A percentile compares a stretch with the other conserved stretches of the same genome.
Evolutionary conservation across 2,113 vertebrate species (phyloP).

Genomic region (Proteles cristata): DNA sequence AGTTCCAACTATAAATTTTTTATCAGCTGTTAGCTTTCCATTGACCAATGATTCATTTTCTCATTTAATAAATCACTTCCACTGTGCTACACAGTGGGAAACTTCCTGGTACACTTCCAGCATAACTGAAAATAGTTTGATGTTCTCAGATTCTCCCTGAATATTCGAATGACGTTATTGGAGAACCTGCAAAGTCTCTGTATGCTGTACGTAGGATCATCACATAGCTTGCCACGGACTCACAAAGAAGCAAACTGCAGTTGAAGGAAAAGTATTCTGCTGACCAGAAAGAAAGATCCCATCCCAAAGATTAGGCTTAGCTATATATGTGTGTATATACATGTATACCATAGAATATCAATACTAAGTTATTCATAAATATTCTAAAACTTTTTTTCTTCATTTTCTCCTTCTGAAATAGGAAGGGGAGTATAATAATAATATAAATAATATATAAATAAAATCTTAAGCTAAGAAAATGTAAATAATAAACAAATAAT

Average conservation of each 20-base stretch:
- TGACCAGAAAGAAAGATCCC: not conserved
- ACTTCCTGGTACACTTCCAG: conserved; percentile 38
- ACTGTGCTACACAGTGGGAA: not conserved
- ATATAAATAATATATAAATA: too few relatives aligned
- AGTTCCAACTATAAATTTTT: not conserved
- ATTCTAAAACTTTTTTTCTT: not conserved
- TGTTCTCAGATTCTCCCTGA: not conserved
- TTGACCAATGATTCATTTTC: conserved; percentile 24
- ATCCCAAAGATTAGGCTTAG: not conserved
- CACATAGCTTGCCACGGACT: not conserved
- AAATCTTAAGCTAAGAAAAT: too few relatives aligned
- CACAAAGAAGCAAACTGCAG: not conserved
- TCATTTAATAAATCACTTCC: conserved; percentile 47
- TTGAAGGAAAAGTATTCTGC: not conserved
- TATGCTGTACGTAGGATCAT: not conserved
- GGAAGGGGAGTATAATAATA: too few relatives aligned
- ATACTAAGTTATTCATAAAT: not conserved
- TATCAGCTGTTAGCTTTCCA: conserved; percentile 34
- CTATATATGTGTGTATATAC: not conserved
- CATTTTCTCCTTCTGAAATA: not conserved
- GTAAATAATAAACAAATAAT: too few relatives aligned
- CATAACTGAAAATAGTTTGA: not conserved
- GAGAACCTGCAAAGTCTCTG: not conserved
- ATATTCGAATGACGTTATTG: conserved; percentile 6
- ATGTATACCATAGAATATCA: not conserved